phyloP scores from a whole-genome alignment of 2,888 invertebrate genomes.

The Zygaena filipendulae region DNA sequence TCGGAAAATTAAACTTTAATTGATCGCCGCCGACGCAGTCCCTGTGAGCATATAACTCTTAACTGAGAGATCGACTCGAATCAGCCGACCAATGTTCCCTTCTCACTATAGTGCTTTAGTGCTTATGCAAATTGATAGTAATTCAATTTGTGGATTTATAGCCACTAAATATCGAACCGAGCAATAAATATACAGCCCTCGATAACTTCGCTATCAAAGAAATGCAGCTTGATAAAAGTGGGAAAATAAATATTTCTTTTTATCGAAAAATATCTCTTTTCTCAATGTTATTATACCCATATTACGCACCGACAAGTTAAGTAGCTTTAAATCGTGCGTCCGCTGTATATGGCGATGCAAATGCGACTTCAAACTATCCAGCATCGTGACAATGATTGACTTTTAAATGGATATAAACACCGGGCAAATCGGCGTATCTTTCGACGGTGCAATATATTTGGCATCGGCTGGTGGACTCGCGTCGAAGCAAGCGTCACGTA shows the following conservation, averaged over 20 bases:
- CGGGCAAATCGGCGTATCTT: slow-evolving; percentile 29
- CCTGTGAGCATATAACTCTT: no score
- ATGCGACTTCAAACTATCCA: slow-evolving; percentile 32
- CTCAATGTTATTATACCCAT: no score
- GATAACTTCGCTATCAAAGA: no score
- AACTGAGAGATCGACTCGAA: no score
- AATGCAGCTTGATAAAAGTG: no score
- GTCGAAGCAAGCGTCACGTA: slow-evolving; percentile 23
- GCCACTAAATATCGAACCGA: no score
- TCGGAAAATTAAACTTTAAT: slow-evolving; percentile 64
- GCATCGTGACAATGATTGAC: slow-evolving; percentile 48
- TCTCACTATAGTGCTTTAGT: no score
- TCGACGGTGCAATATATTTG: slow-evolving; percentile 20
- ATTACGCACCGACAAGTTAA: slow-evolving; percentile 34
- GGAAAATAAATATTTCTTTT: no score
- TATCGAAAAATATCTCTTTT: no score
- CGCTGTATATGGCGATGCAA: slow-evolving; percentile 42
- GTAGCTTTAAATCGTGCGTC: slow-evolving; percentile 35
- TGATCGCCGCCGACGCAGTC: no score
- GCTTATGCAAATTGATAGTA: slow-evolving; percentile 54
- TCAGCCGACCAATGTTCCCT: no score
- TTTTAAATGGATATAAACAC: slow-evolving; percentile 45
- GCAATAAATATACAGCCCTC: no score
- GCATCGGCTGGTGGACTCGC: slow-evolving; percentile 10
- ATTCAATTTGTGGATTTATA: slow-evolving; percentile 60